Percentiles rank a stretch among this genome's conserved stretches.
Conservation (phyloP, 2,888 invertebrate genomes). For the Eupithecia subfuscata region DNA sequence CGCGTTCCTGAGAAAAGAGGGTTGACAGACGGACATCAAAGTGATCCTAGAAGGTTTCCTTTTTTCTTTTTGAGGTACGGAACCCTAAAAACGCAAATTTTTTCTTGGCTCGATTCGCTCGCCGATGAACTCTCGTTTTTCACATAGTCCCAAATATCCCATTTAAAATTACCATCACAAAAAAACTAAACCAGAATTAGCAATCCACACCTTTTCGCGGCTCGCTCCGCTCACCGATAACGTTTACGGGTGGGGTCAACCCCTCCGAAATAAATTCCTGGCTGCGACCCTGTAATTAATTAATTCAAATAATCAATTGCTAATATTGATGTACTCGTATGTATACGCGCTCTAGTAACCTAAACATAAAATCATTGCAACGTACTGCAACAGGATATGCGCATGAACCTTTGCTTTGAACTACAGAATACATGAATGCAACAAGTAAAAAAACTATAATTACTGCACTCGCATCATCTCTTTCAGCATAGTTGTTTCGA, state of each 20-base stretch:
- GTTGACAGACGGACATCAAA: too few relatives aligned
- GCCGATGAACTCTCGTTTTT: too few relatives aligned
- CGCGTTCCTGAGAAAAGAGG: too few relatives aligned
- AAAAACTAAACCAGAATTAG: neutral
- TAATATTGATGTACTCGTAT: neutral
- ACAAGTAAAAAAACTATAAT: neutral
- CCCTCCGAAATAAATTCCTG: neutral
- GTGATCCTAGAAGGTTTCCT: too few relatives aligned
- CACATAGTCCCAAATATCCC: neutral
- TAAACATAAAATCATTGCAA: neutral
- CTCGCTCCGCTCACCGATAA: neutral
- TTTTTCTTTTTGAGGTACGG: too few relatives aligned
- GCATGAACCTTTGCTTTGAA: conserved; percentile 1
- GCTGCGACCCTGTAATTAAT: neutral
- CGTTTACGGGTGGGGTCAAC: neutral
- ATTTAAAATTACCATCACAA: neutral
- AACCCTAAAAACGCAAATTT: too few relatives aligned
- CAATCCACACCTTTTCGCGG: neutral
- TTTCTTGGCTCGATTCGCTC: too few relatives aligned
- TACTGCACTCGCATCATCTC: neutral
- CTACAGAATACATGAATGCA: neutral
- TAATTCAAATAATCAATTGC: neutral
- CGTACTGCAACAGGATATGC: neutral
- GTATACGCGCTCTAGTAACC: neutral
- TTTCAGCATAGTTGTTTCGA: neutral